Conservation (phyloP, 2,113 vertebrate genomes). For the Centropus bengalensis region DNA sequence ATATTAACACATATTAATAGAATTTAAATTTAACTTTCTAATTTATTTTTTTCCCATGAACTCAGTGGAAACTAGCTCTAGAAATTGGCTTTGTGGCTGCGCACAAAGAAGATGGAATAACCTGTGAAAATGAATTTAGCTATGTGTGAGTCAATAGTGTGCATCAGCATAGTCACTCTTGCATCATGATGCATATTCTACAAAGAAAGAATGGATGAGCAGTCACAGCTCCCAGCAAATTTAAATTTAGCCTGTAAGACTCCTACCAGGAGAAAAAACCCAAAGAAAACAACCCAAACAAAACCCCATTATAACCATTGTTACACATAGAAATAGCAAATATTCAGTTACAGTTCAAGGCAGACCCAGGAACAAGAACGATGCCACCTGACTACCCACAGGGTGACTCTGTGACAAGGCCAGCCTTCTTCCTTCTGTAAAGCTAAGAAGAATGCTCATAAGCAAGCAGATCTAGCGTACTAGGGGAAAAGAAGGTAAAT, state of each 20-base stretch:
- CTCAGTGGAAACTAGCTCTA: not conserved
- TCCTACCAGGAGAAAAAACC: not conserved
- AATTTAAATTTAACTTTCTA: no score
- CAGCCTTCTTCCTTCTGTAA: not conserved
- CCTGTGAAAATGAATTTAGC: not conserved
- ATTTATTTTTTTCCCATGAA: not conserved
- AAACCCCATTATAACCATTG: not conserved
- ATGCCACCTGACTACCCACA: not conserved
- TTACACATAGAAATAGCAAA: not conserved
- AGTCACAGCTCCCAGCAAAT: not conserved
- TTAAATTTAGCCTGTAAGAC: not conserved
- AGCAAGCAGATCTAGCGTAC: not conserved
- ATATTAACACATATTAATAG: no score
- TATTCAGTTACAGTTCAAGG: not conserved
- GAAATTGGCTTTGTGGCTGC: not conserved
- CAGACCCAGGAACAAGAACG: not conserved
- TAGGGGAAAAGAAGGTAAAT: not conserved
- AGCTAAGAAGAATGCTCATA: not conserved
- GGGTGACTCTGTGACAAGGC: not conserved
- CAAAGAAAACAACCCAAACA: no score
- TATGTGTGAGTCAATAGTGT: not conserved
- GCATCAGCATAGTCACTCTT: accelerated
- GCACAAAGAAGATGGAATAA: not conserved
- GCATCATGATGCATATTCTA: not conserved
- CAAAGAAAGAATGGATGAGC: not conserved